Evolutionary conservation across 2,888 invertebrate genomes (phyloP).

Genomic region (Tiliacea citrago): DNA sequence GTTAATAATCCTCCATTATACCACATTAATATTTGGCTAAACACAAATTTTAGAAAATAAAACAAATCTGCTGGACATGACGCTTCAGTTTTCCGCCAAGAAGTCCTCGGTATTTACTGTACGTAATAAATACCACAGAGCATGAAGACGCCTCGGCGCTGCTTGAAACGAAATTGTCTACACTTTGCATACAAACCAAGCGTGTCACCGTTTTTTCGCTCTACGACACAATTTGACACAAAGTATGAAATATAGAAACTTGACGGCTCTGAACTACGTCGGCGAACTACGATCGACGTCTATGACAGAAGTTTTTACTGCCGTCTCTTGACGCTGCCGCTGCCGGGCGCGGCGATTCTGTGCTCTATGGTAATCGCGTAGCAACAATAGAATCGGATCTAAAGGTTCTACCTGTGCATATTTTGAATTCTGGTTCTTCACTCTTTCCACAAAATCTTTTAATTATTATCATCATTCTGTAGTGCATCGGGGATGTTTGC

Average conservation of each 20-base stretch:
- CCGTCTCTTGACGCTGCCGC: no score
- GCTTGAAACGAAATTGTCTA: neutral
- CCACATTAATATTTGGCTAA: no score
- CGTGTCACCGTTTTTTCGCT: neutral
- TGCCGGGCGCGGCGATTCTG: neutral
- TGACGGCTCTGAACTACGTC: neutral
- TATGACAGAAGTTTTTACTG: neutral
- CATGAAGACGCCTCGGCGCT: neutral
- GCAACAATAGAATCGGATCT: constrained; percentile 16
- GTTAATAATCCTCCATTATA: no score
- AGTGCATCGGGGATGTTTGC: no score
- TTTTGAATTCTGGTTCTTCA: neutral
- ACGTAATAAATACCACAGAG: neutral
- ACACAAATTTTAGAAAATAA: no score
- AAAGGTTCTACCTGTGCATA: neutral
- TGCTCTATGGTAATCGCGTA: neutral
- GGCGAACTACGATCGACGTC: no score
- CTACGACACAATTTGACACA: neutral
- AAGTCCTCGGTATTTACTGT: no score
- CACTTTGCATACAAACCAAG: neutral
- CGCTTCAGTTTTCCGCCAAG: no score
- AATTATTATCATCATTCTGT: neutral
- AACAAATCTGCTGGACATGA: no score
- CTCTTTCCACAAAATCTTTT: neutral
- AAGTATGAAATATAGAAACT: neutral